Percentiles rank a stretch among this genome's conserved stretches.
Conservation (phyloP, 1,140 invertebrate species). For the Neodiprion fabricii region DNA sequence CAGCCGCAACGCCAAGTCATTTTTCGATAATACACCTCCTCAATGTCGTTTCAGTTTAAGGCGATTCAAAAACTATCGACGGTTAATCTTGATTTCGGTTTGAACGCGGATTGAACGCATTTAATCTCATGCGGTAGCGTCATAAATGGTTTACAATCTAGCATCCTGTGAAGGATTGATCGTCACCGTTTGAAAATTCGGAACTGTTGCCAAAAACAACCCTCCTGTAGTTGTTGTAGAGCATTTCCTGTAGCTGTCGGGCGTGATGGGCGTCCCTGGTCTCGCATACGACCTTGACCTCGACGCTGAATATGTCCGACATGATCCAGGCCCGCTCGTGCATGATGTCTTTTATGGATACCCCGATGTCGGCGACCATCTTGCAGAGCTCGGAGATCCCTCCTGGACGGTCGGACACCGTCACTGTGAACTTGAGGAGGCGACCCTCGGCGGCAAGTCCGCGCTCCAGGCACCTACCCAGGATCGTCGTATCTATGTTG, state of each 20-base stretch:
- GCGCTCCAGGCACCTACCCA: constrained; percentile 87
- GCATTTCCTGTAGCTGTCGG: constrained; percentile 67
- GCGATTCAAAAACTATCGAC: no score
- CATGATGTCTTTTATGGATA: constrained; percentile 93
- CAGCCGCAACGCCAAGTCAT: no score
- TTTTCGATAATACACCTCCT: no score
- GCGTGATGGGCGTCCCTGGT: constrained; percentile 82
- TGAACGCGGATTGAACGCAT: no score
- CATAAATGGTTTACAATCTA: no score
- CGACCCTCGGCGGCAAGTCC: constrained; percentile 89
- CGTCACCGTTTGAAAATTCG: neutral
- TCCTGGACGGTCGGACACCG: constrained; percentile 84
- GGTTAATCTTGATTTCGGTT: no score
- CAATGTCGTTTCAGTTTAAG: no score
- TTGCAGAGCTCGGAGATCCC: constrained; percentile 87
- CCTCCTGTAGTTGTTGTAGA: constrained; percentile 67
- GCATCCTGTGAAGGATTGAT: neutral
- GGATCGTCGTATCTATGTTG: constrained; percentile 92
- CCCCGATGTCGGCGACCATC: constrained; percentile 77
- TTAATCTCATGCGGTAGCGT: no score
- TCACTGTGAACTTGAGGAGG: constrained; percentile 85
- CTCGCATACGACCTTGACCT: constrained; percentile 84
- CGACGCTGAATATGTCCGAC: constrained; percentile 85
- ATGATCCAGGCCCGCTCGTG: constrained; percentile 93
- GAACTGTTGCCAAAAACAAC: constrained; percentile 44